These are phyloP conservation scores for Hydrozoanthus gracilis DNA, from an alignment of 92 coral and sea anemone species.

Conservation along the genomic window DNA sequence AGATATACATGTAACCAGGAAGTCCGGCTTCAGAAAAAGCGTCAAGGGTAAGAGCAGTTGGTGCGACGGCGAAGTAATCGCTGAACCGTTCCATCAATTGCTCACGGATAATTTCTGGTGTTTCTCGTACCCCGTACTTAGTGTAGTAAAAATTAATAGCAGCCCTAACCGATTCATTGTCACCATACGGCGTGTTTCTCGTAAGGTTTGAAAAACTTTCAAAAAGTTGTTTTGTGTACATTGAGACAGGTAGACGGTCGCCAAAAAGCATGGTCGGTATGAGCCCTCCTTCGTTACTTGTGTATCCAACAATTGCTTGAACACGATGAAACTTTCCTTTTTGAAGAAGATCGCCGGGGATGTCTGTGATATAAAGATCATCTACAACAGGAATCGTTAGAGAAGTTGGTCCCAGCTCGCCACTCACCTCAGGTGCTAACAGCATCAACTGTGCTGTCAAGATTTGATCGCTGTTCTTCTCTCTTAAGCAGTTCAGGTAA, in stretches of 20 bases:
- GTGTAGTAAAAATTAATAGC: conserved; percentile 64
- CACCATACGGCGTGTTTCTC: conserved; percentile 29
- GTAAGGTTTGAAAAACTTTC: not conserved
- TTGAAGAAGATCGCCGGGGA: conserved; percentile 25
- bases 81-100: conserved; percentile 43
- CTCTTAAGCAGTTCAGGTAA: conserved; percentile 4
- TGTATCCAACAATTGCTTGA: conserved; percentile 38
- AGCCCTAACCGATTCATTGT: conserved; percentile 46
- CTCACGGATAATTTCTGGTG: conserved; percentile 39
- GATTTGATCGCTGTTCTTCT: conserved; percentile 9
- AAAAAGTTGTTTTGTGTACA: conserved; percentile 32
- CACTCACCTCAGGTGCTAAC: not conserved
- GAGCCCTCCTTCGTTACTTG: conserved; percentile 29
- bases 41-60: conserved; percentile 39
- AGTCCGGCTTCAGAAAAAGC: conserved; percentile 40
- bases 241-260: not conserved
- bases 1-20: conserved; percentile 51
- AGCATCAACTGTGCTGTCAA: not conserved
- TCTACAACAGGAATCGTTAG: conserved; percentile 30
- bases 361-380: conserved; percentile 37
- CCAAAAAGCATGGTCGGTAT: not conserved
- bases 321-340: conserved; percentile 50
- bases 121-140: conserved; percentile 43
- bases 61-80: conserved; percentile 50
- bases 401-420: not conserved